Percentiles rank a stretch among this genome's conserved stretches.
These are phyloP conservation scores for Elysia chlorotica DNA, from an alignment of 1,140 invertebrate species.

Conservation along the genomic window DNA sequence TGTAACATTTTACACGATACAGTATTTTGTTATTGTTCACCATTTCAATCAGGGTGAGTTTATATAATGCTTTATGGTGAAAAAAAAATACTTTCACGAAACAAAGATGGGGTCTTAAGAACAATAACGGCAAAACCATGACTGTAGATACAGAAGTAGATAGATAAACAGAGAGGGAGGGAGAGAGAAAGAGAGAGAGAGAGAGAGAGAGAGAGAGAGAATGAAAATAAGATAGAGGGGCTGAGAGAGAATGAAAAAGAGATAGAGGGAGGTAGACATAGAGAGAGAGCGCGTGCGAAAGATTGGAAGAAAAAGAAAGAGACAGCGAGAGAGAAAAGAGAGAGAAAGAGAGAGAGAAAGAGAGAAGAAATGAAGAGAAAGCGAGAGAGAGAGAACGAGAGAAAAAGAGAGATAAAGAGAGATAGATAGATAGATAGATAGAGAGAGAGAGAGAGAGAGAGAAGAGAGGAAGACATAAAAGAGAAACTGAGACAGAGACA, in stretches of 20 bases:
- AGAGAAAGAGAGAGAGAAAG: background rate
- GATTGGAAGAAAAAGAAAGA: background rate
- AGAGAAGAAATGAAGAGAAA: background rate
- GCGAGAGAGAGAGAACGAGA: background rate
- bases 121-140: too few relatives aligned
- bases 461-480: background rate
- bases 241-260: background rate
- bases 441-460: background rate
- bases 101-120: too few relatives aligned
- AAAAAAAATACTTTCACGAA: too few relatives aligned
- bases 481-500: background rate
- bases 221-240: background rate
- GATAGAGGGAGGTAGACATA: background rate
- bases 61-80: too few relatives aligned
- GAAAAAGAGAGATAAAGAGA: background rate
- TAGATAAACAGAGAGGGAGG: too few relatives aligned
- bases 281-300: background rate
- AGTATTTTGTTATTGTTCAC: too few relatives aligned
- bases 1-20: too few relatives aligned
- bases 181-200: background rate
- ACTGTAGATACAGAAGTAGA: too few relatives aligned
- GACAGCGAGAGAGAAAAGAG: background rate
- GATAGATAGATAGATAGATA: background rate
- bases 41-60: too few relatives aligned
- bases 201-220: conserved; percentile 6